Base-by-base conservation (phyloP, 2,113 vertebrate genomes). In the Pelobates fuscus region DNA sequence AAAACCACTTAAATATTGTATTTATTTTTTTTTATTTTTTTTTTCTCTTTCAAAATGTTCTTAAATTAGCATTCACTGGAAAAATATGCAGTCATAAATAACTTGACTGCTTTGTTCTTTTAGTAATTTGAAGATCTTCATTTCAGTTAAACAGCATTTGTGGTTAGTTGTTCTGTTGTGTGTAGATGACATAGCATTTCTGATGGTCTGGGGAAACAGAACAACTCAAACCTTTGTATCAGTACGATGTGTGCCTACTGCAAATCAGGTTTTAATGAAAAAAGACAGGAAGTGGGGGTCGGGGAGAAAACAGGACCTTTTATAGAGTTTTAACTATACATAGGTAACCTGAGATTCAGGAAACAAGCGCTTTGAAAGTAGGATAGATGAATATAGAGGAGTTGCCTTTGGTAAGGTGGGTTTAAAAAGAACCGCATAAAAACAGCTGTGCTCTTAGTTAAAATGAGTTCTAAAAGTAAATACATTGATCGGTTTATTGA, bases 241-340 rank as follows among this genome's bases (percentile, higher is more conserved):
- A 81, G 79, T 80, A 79, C 54, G 84, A 82, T 3, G 57, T 84
- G 79, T 89, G 85, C 86, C 85, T 86, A 86, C 85, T 87, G 82
- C 87, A 91, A 84, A 82, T 83, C 86, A 88, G 83, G 82, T 83
- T 87, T 89, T 93, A 92, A 93, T 89, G 86, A 91, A 93, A 82
- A 86, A 81, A 78, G 87, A 88, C 91, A 93, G 92, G 93, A 95
- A 94, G 89, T 81, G 88, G 90, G 87, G 90, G 90, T 86, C 83
- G 88, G 88, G 84, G 82, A 83, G 88, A 66, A 77, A 89, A 87
- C 87, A 89, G 87, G 87, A 88, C 88, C 83, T 87, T 89, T 92
- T 92, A 92, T 92, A 49, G 79, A 86, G 84, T 79, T 87, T 86
- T 88, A 80, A 62, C 55, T 84, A 78, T 72, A 81, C 43, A 83